A percentile compares a stretch with the other conserved stretches of the same genome.
Conservation (phyloP, 2,797 vertebrate genomes). For the Borostomias antarcticus region DNA sequence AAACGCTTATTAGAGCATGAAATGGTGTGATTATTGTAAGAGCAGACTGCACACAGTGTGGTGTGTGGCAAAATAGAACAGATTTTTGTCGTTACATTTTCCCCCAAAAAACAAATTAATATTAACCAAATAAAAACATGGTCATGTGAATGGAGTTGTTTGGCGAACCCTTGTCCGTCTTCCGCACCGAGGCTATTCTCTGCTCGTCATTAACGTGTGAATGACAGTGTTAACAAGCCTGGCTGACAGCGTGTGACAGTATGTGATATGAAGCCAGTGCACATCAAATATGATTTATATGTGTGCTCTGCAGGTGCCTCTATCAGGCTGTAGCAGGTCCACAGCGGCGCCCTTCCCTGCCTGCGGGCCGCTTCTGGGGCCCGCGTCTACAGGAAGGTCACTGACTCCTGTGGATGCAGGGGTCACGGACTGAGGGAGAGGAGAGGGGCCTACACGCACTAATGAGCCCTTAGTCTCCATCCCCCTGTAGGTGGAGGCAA, state of each 20-base stretch:
- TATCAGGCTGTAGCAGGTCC: slow-evolving; percentile 64
- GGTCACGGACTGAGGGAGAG: slow-evolving; percentile 61
- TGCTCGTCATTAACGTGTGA: slow-evolving; percentile 70
- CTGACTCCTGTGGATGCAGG: slow-evolving; percentile 62
- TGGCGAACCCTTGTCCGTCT: background rate
- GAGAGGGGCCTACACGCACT: slow-evolving; percentile 65
- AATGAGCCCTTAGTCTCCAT: slow-evolving; percentile 72
- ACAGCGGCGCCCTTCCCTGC: slow-evolving; percentile 49
- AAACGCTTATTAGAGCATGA: slow-evolving; percentile 63
- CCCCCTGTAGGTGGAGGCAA: slow-evolving; percentile 49
- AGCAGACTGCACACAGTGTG: slow-evolving; percentile 36
- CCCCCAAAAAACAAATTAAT: too few relatives aligned
- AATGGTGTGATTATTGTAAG: slow-evolving; percentile 58
- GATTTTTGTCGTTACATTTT: slow-evolving; percentile 32
- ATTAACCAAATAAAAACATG: too few relatives aligned
- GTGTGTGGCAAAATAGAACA: slow-evolving; percentile 41
- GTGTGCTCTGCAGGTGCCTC: slow-evolving; percentile 49
- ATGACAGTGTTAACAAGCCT: slow-evolving; percentile 69
- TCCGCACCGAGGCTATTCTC: slow-evolving; percentile 48
- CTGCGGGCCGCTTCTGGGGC: slow-evolving; percentile 55
- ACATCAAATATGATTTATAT: slow-evolving; percentile 78
- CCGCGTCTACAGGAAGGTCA: slow-evolving; percentile 68
- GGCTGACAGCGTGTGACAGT: slow-evolving; percentile 71
- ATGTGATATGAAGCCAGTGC: slow-evolving; percentile 66
- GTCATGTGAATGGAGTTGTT: slow-evolving; percentile 11